Evolutionary conservation across 2,797 vertebrate genomes (phyloP), one percentile per base, ranked within the genome.

Genomic region (Anguilla pacifica): DNA sequence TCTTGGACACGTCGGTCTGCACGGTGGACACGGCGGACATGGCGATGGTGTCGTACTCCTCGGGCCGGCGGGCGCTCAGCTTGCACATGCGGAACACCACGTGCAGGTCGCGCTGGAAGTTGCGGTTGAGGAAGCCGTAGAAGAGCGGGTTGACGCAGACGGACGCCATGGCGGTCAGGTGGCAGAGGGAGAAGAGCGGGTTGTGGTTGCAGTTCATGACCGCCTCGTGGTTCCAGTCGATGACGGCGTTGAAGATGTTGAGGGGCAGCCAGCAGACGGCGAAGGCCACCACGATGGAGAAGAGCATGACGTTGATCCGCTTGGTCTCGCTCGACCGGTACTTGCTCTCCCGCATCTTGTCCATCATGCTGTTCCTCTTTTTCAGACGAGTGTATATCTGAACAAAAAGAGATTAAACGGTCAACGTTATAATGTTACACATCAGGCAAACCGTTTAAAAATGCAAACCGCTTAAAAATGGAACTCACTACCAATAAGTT

Each of bases 21-120:
- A 97, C 95, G 86, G 97, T 97, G n/a, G 97, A 97, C 94, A 97
- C 95, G 87, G 97, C 97, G n/a, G 97, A 97, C 97, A 97, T 97
- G 85, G 97, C 97, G 88, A 97, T 96, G 0, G 96, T 97, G 89
- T 97, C 97, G 79, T 97, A 97, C 89, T 97, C 97, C 22, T 97
- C 97, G 35, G 97, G 96, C 53, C 64, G 15, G 11, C 88, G 95
- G 46, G 95, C 91, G n/a, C 94, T 95, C 89, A 96, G 94, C 91
- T 97, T 94, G 91, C 97, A 97, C 87, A 97, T 96, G 83, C 95
- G 96, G 90, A 97, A 97, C 79, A 96, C 95, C 91, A 96, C 94
- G 64, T 97, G 96, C 90, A 97, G 91, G 89, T 97, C 97, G 46
- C 96, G 95, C 94, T 97, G 97, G 91, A 97, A 97, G 90, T 97